Conservation (phyloP, 1,140 invertebrate genomes). For the Drosophila ananassae region DNA sequence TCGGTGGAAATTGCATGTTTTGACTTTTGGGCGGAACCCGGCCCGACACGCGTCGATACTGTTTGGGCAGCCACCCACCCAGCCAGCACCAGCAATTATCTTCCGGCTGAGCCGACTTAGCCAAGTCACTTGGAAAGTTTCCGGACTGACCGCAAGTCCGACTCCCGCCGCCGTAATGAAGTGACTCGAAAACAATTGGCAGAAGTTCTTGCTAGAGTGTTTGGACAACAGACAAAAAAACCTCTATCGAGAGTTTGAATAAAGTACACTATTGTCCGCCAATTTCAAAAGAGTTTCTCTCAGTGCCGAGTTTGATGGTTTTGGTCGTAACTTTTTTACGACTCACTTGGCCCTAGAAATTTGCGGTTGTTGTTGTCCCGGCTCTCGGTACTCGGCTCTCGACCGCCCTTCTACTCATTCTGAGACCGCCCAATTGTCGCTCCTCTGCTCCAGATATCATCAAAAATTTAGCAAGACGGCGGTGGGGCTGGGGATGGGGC, state of each 20-base stretch:
- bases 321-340: conserved; percentile 51
- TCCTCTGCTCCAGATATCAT: conserved; percentile 50
- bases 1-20: conserved; percentile 75
- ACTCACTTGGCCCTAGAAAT: conserved; percentile 61
- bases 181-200: conserved; percentile 48
- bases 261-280: neutral
- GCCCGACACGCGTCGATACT: conserved; percentile 51
- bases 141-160: conserved; percentile 51
- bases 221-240: conserved; percentile 3
- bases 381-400: conserved; percentile 15
- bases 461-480: conserved; percentile 69
- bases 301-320: conserved; percentile 43
- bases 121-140: conserved; percentile 70
- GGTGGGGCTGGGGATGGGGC: conserved; percentile 42
- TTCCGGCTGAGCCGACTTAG: conserved; percentile 73
- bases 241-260: neutral
- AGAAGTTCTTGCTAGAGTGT: conserved; percentile 33
- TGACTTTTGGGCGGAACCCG: conserved; percentile 50
- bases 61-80: conserved; percentile 1
- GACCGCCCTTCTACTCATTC: conserved; percentile 39
- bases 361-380: conserved; percentile 51
- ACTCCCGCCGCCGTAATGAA: conserved; percentile 55
- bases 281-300: neutral
- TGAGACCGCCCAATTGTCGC: conserved; percentile 58
- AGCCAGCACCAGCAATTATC: conserved; percentile 38